These are phyloP conservation scores for Enteromius thamalakanensis DNA, from an alignment of 2,797 vertebrate species.

Conservation along the genomic window DNA sequence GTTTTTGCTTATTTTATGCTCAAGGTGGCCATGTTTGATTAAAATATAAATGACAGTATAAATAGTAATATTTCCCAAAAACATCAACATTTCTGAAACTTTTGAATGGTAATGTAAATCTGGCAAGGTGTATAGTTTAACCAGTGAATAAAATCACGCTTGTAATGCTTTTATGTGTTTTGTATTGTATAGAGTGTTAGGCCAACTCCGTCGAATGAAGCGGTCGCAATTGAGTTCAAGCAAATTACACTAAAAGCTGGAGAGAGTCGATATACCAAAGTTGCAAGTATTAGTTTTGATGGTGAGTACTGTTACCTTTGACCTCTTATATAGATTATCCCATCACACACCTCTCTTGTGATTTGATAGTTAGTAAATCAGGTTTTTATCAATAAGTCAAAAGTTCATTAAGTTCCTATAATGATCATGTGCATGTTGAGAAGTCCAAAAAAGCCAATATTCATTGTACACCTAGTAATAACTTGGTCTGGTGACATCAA, in stretches of 20 bases:
- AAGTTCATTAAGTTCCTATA: not conserved
- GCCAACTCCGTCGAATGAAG: slow-evolving; percentile 94
- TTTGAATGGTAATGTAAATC: not conserved
- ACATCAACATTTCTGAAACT: not conserved
- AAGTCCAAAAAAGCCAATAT: not conserved
- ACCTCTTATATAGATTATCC: slow-evolving; percentile 9
- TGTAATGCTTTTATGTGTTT: slow-evolving; percentile 1
- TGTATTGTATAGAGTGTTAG: slow-evolving; percentile 87
- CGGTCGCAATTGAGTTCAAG: slow-evolving; percentile 92
- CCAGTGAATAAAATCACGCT: not conserved
- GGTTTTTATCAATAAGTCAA: slow-evolving; percentile 3
- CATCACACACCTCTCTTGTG: not conserved
- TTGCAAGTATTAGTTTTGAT: slow-evolving; percentile 98
- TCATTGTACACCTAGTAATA: not conserved
- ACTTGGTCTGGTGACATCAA: not conserved
- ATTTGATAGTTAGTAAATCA: not conserved
- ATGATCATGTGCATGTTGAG: not conserved
- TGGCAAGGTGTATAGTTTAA: not conserved
- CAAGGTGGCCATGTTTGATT: not conserved
- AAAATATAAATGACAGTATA: not conserved
- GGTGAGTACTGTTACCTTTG: slow-evolving; percentile 79
- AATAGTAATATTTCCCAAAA: not conserved
- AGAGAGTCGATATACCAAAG: slow-evolving; percentile 98
- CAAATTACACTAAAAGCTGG: slow-evolving; percentile 94
- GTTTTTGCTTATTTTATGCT: not conserved